phyloP scores from a whole-genome alignment of 2,888 invertebrate genomes.

The Diogma glabrata region DNA sequence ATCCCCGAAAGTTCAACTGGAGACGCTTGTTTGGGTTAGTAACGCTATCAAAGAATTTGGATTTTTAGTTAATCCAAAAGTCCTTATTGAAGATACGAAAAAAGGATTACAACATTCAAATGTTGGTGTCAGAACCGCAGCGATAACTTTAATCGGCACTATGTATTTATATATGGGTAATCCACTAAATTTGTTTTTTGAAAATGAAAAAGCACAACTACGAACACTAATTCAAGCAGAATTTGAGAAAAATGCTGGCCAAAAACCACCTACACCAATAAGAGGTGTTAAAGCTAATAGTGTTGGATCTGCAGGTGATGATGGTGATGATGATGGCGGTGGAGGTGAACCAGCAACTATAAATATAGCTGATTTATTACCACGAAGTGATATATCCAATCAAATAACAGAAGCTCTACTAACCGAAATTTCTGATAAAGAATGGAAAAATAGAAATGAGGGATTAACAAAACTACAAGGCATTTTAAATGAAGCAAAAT shows the following conservation, averaged over 20 bases:
- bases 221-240: conserved; percentile 76
- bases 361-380: conserved; percentile 56
- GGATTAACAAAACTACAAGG: conserved; percentile 37
- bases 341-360: conserved; percentile 39
- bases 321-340: conserved; percentile 24
- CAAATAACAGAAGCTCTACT: conserved; percentile 72
- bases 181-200: conserved; percentile 60
- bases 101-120: conserved; percentile 78
- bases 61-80: conserved; percentile 57
- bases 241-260: conserved; percentile 67
- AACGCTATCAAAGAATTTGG: conserved; percentile 78
- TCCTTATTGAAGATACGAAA: conserved; percentile 63
- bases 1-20: conserved; percentile 83
- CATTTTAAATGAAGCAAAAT: conserved; percentile 49
- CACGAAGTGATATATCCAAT: conserved; percentile 68
- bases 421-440: conserved; percentile 74
- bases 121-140: conserved; percentile 68
- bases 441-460: conserved; percentile 68
- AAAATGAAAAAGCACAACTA: conserved; percentile 74
- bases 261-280: conserved; percentile 63
- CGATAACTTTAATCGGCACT: conserved; percentile 47
- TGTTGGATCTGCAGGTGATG: conserved; percentile 17
- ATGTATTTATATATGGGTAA: conserved; percentile 75
- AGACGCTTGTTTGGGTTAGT: conserved; percentile 69
- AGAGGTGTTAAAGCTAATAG: conserved; percentile 40